phyloP scores from a whole-genome alignment of 2,797 vertebrate genomes.

The Nannoperca obscura region DNA sequence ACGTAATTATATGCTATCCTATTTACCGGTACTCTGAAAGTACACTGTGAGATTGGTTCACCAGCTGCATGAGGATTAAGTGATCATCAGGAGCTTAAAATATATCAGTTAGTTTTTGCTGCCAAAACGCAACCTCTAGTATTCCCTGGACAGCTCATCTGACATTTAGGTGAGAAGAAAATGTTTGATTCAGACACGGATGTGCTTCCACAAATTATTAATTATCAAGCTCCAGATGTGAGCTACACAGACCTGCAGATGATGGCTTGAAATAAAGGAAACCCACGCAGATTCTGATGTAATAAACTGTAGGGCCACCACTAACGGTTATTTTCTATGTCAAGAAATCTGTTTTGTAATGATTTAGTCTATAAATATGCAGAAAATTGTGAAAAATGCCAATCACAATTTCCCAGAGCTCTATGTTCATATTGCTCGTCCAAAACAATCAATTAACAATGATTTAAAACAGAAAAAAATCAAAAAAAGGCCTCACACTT shows the following conservation, averaged over 20 bases:
- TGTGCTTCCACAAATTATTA: not conserved
- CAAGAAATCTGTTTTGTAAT: not conserved
- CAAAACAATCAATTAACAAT: not conserved
- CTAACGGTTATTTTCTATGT: not conserved
- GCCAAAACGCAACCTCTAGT: slow-evolving; percentile 75
- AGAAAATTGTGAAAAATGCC: not conserved
- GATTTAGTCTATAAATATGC: not conserved
- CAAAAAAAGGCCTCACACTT: not conserved
- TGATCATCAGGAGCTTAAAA: slow-evolving; percentile 79
- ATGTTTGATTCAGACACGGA: slow-evolving; percentile 16
- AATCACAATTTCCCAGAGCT: not conserved
- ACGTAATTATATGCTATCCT: slow-evolving; percentile 77
- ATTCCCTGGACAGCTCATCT: slow-evolving; percentile 71
- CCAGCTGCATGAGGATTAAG: slow-evolving; percentile 81
- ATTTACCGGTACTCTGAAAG: slow-evolving; percentile 70
- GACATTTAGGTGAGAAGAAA: slow-evolving; percentile 25
- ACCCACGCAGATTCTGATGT: not conserved
- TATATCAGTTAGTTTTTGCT: slow-evolving; percentile 70
- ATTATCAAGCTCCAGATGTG: not conserved
- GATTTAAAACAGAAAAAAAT: not conserved
- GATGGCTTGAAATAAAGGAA: not conserved
- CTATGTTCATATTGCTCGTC: not conserved
- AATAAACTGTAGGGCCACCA: not conserved
- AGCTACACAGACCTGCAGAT: not conserved
- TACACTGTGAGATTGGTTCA: slow-evolving; percentile 79